Conservation (phyloP, 2,113 vertebrate genomes). For the Empidonax alnorum region DNA sequence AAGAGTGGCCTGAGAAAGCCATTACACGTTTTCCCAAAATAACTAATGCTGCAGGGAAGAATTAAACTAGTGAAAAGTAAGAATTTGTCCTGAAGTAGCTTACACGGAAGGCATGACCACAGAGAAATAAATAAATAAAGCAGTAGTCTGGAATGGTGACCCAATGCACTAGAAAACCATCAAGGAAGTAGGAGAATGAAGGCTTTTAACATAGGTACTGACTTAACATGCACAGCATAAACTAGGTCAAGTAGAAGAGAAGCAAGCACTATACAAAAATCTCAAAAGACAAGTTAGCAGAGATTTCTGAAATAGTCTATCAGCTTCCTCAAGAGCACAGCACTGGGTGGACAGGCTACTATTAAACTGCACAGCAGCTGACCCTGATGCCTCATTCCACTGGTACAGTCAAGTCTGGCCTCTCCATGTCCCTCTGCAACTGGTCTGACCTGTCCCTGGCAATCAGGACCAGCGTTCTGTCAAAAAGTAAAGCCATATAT, state of each 20-base stretch:
- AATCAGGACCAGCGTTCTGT: background rate
- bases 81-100: background rate
- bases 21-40: background rate
- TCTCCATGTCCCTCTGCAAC: background rate
- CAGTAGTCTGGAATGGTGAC: background rate
- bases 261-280: background rate
- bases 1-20: background rate
- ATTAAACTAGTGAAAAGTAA: background rate
- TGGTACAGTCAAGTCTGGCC: background rate
- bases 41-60: background rate
- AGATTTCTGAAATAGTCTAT: background rate
- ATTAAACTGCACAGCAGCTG: background rate
- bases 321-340: background rate
- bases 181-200: background rate
- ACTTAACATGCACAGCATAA: background rate
- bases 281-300: constrained; percentile 15
- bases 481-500: background rate
- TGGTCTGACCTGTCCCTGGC: background rate
- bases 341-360: background rate
- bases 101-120: background rate
- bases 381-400: background rate
- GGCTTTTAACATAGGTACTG: background rate
- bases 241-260: constrained; percentile 57
- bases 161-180: constrained; percentile 36
- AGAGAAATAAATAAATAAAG: background rate